phyloP scores from a whole-genome alignment of 2,888 invertebrate genomes.

The Trisateles emortualis region DNA sequence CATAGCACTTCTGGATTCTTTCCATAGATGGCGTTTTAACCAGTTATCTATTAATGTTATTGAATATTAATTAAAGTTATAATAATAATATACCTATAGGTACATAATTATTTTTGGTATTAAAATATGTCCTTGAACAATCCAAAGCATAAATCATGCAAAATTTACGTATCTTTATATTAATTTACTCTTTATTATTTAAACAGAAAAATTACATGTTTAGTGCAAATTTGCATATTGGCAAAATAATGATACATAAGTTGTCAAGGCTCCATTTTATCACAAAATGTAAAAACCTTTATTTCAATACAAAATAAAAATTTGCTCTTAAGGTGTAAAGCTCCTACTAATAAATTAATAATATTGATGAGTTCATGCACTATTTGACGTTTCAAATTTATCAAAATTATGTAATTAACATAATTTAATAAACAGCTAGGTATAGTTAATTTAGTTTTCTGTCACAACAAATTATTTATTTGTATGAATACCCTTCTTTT shows the following conservation, averaged over 20 bases:
- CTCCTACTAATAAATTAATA: constrained; percentile 12
- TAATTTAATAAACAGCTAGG: constrained; percentile 9
- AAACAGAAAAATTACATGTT: not conserved
- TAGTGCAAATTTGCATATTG: not conserved
- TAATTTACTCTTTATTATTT: not conserved
- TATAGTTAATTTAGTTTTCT: not conserved
- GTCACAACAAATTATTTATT: constrained; percentile 24
- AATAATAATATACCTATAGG: not conserved
- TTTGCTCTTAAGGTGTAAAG: constrained; percentile 1
- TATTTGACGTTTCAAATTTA: constrained; percentile 28
- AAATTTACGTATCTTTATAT: not conserved
- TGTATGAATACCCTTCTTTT: constrained; percentile 3
- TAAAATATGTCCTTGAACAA: not conserved
- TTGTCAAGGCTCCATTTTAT: not conserved
- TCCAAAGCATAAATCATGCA: not conserved
- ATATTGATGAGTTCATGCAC: constrained; percentile 13
- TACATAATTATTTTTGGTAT: not conserved
- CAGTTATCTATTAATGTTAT: too few relatives aligned
- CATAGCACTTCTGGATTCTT: too few relatives aligned
- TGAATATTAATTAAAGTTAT: not conserved
- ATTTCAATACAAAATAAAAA: not conserved
- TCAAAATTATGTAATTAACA: constrained; percentile 20
- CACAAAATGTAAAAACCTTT: not conserved
- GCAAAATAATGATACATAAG: constrained; percentile 16
- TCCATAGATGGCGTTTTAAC: too few relatives aligned